Evolutionary conservation across 2,888 invertebrate genomes (phyloP), one percentile per base, ranked within the genome.

Genomic region (Stenchaetothrips biformis): DNA sequence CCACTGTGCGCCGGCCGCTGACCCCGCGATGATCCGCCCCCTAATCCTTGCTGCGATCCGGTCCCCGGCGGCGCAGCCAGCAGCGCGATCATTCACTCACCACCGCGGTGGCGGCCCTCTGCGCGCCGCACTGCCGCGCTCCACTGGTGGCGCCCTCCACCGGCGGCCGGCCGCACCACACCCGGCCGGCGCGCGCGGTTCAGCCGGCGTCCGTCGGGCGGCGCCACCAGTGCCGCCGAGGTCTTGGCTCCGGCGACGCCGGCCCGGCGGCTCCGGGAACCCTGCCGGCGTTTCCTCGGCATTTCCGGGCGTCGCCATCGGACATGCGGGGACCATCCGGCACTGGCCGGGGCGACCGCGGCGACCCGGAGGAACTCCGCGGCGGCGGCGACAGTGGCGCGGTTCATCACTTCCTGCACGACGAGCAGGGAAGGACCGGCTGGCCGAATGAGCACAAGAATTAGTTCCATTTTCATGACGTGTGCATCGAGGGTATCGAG

Each of bases 131-230:
- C 25, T 2, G 21, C 67, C 25, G 25, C 37, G 37, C 37, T 37
- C 37, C 37, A 21, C 67, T 7, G 4, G 25, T 21, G 21, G 67
- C 67, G 67, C 67, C 67, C 67, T 25, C 67, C 25, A 2, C 25
- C 67, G 67, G 25, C 67, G 18, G 25, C 2, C 25, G 25, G 67
- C 67, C 25, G 67, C n/a, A 74, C 21, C 67, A 4, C 25, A 8
- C 18, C 13, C 37, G 37, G 37, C 9, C 67, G 11, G 25, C 67
- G 67, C 67, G 67, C 9, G 9, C 67, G 11, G 67, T 74, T 21
- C 67, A 74, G 67, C 67, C 67, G 25, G 67, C 67, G 67, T 7
- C 67, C 67, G 67, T 25, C 67, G 25, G 67, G 67, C 8, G 67
- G 67, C 67, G 21, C 67, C 25, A 25, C 67, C 7, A 7, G 18